Conservation (phyloP, 2,797 vertebrate species). For the Eurystomus glaucurus region DNA sequence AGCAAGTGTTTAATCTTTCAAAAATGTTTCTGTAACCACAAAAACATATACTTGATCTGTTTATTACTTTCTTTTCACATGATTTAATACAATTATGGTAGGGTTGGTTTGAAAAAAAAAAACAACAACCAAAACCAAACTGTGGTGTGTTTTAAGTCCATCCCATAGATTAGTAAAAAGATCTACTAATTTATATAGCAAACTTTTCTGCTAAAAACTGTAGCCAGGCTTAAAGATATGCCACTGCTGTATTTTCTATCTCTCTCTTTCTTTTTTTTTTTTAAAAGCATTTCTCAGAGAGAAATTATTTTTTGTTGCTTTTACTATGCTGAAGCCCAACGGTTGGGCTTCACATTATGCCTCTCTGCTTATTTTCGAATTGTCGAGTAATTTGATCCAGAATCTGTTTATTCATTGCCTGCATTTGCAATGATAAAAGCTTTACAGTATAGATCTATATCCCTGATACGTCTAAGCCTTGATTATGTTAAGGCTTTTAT, state of each 20-base stretch:
- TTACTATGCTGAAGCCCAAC: background rate
- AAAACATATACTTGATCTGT: background rate
- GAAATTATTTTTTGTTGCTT: background rate
- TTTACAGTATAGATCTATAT: background rate
- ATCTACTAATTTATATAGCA: background rate
- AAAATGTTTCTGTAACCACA: background rate
- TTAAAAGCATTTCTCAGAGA: background rate
- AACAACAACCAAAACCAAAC: accelerated
- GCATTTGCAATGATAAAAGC: background rate
- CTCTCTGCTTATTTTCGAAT: background rate
- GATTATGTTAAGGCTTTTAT: background rate
- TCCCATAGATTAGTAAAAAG: background rate
- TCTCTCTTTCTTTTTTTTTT: background rate
- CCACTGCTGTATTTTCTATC: background rate
- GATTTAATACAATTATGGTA: background rate
- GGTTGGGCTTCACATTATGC: background rate
- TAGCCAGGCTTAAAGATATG: background rate
- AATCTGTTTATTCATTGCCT: background rate
- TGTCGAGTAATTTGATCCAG: background rate
- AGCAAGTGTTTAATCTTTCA: background rate
- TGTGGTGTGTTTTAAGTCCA: background rate
- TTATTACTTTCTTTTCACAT: background rate
- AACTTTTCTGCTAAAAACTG: background rate
- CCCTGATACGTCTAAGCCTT: background rate
- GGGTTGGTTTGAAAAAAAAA: background rate